Evolutionary conservation across 2,797 vertebrate genomes (phyloP).

Genomic region (Pygocentrus nattereri): DNA sequence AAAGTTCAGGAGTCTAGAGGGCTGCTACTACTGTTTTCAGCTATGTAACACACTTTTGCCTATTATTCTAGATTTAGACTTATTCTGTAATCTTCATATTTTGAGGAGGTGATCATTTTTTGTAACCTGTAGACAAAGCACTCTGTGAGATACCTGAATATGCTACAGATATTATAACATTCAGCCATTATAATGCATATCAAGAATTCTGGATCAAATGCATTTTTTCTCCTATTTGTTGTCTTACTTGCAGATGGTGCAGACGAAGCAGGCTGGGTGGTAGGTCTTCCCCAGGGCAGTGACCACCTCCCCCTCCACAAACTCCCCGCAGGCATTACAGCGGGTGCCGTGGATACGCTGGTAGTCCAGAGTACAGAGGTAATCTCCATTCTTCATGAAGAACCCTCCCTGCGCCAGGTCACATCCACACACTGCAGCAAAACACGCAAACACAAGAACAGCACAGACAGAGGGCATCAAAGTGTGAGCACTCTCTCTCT

Average conservation of each 20-base stretch:
- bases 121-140: too few species aligned
- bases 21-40: too few species aligned
- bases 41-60: too few species aligned
- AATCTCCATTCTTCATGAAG: slow-evolving; percentile 92
- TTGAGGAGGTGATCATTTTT: too few species aligned
- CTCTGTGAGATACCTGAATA: background rate
- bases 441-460: slow-evolving; percentile 51
- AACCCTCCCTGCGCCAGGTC: slow-evolving; percentile 95
- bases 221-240: background rate
- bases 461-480: background rate
- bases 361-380: slow-evolving; percentile 95
- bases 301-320: slow-evolving; percentile 95
- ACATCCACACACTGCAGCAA: slow-evolving; percentile 90
- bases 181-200: background rate
- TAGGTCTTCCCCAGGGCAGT: slow-evolving; percentile 95
- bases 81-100: too few species aligned
- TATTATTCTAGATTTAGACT: too few species aligned
- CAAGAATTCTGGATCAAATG: background rate
- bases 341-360: slow-evolving; percentile 94
- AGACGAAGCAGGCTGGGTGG: slow-evolving; percentile 95
- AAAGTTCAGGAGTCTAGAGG: too few species aligned
- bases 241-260: slow-evolving; percentile 93
- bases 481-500: too few species aligned
- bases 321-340: slow-evolving; percentile 93
- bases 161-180: background rate